These are phyloP conservation scores for Chrysocyon brachyurus DNA, from an alignment of 2,797 vertebrate genomes.

Conservation along the genomic window DNA sequence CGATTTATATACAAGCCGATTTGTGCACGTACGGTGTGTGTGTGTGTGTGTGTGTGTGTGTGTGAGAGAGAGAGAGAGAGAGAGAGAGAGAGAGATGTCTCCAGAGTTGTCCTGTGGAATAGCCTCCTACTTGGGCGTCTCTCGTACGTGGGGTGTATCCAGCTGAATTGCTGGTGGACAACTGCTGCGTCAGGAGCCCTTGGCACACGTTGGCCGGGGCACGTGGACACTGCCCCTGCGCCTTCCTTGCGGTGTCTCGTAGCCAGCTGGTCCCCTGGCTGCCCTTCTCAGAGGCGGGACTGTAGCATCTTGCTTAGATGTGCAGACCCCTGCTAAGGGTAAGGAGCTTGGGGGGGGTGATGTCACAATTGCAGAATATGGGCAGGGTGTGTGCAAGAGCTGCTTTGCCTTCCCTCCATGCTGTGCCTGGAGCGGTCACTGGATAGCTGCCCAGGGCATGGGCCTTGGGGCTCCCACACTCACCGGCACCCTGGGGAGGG, in stretches of 20 bases:
- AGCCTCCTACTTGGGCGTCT: not conserved
- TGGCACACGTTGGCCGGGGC: not conserved
- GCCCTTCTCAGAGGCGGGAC: not conserved
- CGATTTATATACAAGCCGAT: not conserved
- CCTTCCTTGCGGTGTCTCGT: fast-evolving
- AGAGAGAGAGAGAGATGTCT: not conserved
- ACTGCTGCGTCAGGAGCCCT: not conserved
- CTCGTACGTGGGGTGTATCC: fast-evolving
- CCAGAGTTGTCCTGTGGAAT: not conserved
- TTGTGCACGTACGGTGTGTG: fast-evolving
- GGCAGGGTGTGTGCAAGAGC: fast-evolving
- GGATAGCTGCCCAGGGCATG: not conserved
- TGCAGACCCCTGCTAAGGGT: not conserved
- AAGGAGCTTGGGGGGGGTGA: not conserved
- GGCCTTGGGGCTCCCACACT: fast-evolving
- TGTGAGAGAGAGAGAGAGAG: fast-evolving
- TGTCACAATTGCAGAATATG: not conserved
- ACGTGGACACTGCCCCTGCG: too few relatives aligned
- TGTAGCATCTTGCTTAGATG: not conserved
- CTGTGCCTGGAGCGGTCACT: fast-evolving
- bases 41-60: fast-evolving
- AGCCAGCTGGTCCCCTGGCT: not conserved
- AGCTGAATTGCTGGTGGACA: not conserved
- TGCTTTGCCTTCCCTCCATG: fast-evolving
- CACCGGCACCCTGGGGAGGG: fast-evolving